Percentiles rank a stretch among this genome's conserved stretches.
phyloP scores from a whole-genome alignment of 2,113 vertebrate species.

The Riparia riparia region DNA sequence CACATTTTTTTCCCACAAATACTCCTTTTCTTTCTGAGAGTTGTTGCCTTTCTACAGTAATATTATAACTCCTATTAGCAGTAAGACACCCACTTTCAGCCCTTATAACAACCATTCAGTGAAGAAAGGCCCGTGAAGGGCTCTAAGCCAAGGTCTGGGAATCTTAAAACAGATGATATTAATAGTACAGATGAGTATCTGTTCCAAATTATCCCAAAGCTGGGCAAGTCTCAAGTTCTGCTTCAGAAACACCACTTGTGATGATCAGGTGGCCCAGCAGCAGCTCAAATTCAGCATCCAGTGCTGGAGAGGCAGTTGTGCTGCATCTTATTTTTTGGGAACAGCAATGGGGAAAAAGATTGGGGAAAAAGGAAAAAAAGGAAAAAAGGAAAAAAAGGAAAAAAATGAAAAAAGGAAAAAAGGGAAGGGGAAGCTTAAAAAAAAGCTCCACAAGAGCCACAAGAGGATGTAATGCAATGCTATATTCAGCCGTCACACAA shows the following conservation, averaged over 20 bases:
- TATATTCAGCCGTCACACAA: not conserved
- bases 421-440: not conserved
- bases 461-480: not conserved
- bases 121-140: not conserved
- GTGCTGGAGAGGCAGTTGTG: not conserved
- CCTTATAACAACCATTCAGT: not conserved
- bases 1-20: not conserved
- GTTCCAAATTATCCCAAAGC: not conserved
- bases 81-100: not conserved
- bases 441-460: not conserved
- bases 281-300: not conserved
- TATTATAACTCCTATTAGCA: not conserved
- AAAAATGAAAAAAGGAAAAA: not conserved
- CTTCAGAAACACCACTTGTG: not conserved
- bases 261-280: not conserved
- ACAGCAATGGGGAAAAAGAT: no score
- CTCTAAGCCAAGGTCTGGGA: not conserved
- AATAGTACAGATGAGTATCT: not conserved
- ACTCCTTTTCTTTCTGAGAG: not conserved
- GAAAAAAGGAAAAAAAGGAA: no score
- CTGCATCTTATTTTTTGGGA: not conserved
- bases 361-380: no score
- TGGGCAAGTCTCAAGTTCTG: not conserved
- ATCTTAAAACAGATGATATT: not conserved
- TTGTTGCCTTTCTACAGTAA: not conserved